Evolutionary conservation across 2,797 vertebrate species (phyloP), one percentile per base, ranked within the genome.

Genomic region (Bovichtus variegatus): DNA sequence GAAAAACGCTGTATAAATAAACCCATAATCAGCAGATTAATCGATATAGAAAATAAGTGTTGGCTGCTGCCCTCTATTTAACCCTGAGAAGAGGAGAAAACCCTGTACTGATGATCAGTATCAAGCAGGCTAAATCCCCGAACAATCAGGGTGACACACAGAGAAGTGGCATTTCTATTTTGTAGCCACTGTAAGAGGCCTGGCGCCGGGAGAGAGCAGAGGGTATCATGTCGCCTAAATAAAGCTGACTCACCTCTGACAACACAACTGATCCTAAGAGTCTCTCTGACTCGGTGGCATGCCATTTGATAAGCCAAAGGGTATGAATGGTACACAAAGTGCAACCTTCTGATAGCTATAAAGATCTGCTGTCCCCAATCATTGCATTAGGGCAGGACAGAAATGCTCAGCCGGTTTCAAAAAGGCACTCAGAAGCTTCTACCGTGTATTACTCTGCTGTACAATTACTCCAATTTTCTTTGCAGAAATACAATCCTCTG

Each of bases 201-300:
- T 71, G 74, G 82, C 23, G 50, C 65, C 9, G 13, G 60, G 57
- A 55, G 74, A 83, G 62, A 49, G 62, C 1, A 18, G 57, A 54
- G 72, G 43, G 80, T 85, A 90, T 90, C 76, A 13, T 38, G 82
- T 91, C 73, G 79, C 87, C 18, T 65, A 64, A 59, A 88, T 86
- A 84, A 57, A 83, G 87, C 87, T 84, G 88, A 90, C 74, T 92
- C 87, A 74, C 58, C 81, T 65, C 75, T 18, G 61, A 82, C 64
- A 66, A 40, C 36, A 9, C n/a, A 58, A 63, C 69, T 78, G 73
- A 83, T 74, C 71, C 78, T 0, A 27, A 78, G 57, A 76, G 71
- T 49, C 76, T 54, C 25, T 77, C 50, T 72, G 83, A 79, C 68
- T 49, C 5, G 40, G 55, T 44, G 64, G 50, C 44, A 9, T 81